A percentile compares a stretch with the other conserved stretches of the same genome.
Conservation (phyloP, 2,797 vertebrate genomes). For the Hydrocynus forskahlii region DNA sequence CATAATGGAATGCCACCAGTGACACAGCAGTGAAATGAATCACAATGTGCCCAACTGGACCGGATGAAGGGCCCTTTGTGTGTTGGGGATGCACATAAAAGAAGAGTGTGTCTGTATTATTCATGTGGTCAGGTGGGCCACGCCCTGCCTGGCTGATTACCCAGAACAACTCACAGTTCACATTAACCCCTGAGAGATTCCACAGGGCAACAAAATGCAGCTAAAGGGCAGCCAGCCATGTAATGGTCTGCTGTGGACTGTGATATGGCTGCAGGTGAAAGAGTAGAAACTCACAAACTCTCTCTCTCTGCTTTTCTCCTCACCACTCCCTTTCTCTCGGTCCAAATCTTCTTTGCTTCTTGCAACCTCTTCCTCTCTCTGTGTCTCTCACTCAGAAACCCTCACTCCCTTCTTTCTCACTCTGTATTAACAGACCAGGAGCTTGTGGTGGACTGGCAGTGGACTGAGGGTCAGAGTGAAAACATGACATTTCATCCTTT, state of each 20-base stretch:
- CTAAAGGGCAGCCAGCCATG: not conserved
- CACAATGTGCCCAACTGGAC: not conserved
- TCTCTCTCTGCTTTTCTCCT: not conserved
- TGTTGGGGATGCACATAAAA: not conserved
- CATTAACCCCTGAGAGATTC: not conserved
- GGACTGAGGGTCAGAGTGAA: no score
- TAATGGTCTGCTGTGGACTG: not conserved
- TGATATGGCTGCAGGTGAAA: not conserved
- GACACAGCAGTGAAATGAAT: not conserved
- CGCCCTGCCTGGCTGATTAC: not conserved
- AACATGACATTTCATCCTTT: no score
- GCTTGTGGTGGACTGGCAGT: no score
- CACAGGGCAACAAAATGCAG: not conserved
- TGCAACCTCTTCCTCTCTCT: not conserved
- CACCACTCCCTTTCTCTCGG: not conserved
- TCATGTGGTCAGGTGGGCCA: not conserved
- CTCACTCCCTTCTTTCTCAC: no score
- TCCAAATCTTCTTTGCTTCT: not conserved
- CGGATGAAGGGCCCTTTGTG: not conserved
- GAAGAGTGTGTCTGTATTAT: not conserved
- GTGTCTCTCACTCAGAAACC: not conserved
- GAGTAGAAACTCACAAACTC: not conserved
- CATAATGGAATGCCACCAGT: not conserved
- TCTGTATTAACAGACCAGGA: no score
- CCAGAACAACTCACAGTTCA: not conserved